Evolutionary conservation across 2,797 vertebrate species (phyloP).

Genomic region (Lithobates sylvaticus): DNA sequence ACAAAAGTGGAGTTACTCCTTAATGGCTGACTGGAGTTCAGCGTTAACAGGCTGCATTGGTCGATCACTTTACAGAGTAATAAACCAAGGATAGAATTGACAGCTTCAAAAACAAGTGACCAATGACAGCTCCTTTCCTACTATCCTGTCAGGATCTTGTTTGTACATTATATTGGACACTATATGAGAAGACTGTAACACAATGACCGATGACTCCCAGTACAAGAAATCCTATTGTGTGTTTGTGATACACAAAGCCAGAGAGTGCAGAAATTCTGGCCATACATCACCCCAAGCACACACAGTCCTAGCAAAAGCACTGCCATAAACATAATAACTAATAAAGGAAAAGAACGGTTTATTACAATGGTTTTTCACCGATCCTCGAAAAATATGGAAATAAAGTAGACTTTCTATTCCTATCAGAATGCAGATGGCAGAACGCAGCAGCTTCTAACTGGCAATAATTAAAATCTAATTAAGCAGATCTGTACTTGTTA

Average conservation of each 20-base stretch:
- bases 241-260: too few species aligned
- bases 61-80: too few species aligned
- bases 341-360: not conserved
- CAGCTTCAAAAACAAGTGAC: too few species aligned
- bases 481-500: constrained; percentile 55
- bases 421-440: constrained; percentile 54
- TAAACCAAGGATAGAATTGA: too few species aligned
- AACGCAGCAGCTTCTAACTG: constrained; percentile 32
- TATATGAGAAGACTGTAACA: not conserved
- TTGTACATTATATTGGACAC: too few species aligned
- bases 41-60: too few species aligned
- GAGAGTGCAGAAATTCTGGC: not conserved
- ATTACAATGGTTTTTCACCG: constrained; percentile 9
- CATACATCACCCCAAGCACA: not conserved
- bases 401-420: constrained; percentile 40
- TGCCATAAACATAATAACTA: not conserved
- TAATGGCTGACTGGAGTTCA: too few species aligned
- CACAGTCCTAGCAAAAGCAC: constrained; percentile 2
- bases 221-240: not conserved
- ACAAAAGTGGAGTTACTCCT: too few species aligned
- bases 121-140: too few species aligned
- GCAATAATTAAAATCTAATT: constrained; percentile 62
- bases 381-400: constrained; percentile 24
- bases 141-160: too few species aligned
- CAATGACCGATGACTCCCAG: not conserved